Percentiles rank a stretch among this genome's conserved stretches.
phyloP scores from a whole-genome alignment of 1,140 invertebrate genomes.

The Liolophura sinensis region DNA sequence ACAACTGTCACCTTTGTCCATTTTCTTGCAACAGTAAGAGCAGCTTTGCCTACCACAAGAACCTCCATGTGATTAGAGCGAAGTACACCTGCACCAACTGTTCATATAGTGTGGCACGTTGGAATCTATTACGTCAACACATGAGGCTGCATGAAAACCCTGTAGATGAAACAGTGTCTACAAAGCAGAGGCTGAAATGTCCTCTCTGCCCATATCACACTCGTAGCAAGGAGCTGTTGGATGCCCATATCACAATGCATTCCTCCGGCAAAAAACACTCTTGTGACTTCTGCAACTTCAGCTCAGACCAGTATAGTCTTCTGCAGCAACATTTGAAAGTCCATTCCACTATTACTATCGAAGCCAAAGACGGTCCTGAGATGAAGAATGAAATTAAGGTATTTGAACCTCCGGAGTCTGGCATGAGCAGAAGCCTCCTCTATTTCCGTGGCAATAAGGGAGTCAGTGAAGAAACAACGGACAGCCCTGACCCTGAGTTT shows the following conservation, averaged over 20 bases:
- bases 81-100: conserved; percentile 45
- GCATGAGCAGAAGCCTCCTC: background rate
- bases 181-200: conserved; percentile 10
- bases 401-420: background rate
- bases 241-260: conserved; percentile 32
- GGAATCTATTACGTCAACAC: conserved; percentile 42
- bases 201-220: conserved; percentile 30
- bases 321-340: conserved; percentile 24
- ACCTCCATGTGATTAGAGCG: conserved; percentile 40
- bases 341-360: conserved; percentile 10
- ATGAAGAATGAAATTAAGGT: background rate
- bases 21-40: conserved; percentile 44
- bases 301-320: conserved; percentile 17
- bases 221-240: conserved; percentile 20
- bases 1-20: conserved; percentile 45
- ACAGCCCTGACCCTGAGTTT: conserved; percentile 15
- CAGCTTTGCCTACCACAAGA: conserved; percentile 44
- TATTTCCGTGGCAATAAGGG: conserved; percentile 15
- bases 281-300: conserved; percentile 36
- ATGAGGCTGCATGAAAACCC: conserved; percentile 35
- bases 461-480: conserved; percentile 21
- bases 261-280: conserved; percentile 24
- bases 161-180: too few species aligned
- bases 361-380: conserved; percentile 2
- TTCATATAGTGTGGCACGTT: conserved; percentile 42